Conservation (phyloP, 2,888 invertebrate genomes). For the Rhyacophila evoluta region DNA sequence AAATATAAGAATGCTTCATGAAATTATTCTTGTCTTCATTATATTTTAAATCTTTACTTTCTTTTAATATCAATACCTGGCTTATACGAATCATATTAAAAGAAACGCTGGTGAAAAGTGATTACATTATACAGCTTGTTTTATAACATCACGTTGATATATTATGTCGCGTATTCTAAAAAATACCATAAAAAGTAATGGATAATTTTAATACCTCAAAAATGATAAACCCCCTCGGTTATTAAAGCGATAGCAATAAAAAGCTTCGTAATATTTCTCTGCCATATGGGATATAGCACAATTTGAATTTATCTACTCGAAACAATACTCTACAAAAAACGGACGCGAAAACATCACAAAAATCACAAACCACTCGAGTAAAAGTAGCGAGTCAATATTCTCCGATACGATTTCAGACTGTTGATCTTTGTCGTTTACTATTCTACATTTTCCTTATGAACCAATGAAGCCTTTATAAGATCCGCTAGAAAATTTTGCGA, state of each 20-base stretch:
- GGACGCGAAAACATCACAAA: not conserved
- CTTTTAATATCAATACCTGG: too few relatives aligned
- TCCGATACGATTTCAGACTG: not conserved
- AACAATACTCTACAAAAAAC: not conserved
- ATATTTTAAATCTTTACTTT: too few relatives aligned
- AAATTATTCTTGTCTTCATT: too few relatives aligned
- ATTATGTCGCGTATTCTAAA: not conserved
- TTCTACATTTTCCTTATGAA: constrained; percentile 5
- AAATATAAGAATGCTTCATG: too few relatives aligned
- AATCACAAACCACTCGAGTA: not conserved
- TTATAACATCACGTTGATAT: too few relatives aligned
- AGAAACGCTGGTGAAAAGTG: too few relatives aligned
- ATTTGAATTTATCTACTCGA: not conserved
- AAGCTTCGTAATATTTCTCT: not conserved
- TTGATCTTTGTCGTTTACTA: constrained; percentile 9
- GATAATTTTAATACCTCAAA: not conserved
- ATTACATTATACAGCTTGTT: too few relatives aligned
- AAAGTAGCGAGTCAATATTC: not conserved
- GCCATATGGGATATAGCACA: not conserved
- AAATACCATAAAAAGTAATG: not conserved
- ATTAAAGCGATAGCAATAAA: not conserved
- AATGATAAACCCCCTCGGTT: not conserved
- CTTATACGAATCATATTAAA: too few relatives aligned
- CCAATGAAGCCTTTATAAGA: constrained; percentile 19
- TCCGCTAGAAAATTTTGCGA: not conserved